phyloP scores from a whole-genome alignment of 2,797 vertebrate genomes.

The Catharus ustulatus region DNA sequence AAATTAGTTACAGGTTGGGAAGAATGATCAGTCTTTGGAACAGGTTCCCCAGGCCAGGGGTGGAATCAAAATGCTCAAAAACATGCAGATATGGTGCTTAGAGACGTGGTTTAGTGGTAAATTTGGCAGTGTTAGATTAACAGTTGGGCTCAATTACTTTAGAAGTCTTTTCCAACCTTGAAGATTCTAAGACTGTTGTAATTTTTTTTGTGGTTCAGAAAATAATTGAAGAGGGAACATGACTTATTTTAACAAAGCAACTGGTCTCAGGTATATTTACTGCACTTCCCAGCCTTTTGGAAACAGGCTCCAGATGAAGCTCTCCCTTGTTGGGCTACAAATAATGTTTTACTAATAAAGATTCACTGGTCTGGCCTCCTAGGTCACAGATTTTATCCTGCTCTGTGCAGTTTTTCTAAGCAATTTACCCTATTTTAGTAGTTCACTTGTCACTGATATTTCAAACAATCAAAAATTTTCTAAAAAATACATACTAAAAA shows the following conservation, averaged over 20 bases:
- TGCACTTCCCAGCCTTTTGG: neutral
- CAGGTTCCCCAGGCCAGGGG: neutral
- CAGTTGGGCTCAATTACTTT: neutral
- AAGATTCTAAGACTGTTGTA: neutral
- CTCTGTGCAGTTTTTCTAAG: neutral
- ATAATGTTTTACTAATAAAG: neutral
- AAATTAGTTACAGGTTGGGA: neutral
- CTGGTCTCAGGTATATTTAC: neutral
- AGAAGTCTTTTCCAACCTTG: neutral
- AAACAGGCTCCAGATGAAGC: neutral
- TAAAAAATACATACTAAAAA: neutral
- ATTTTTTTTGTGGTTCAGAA: neutral
- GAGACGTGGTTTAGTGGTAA: neutral
- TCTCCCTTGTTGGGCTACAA: neutral
- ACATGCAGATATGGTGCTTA: neutral
- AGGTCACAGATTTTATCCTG: neutral
- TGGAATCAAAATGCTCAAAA: neutral
- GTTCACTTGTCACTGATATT: neutral
- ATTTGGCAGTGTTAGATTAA: neutral
- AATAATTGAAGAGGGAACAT: neutral
- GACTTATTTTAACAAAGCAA: neutral
- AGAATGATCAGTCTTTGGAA: neutral
- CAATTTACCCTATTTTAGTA: neutral
- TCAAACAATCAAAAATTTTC: neutral
- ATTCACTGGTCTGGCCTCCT: neutral